Base-by-base conservation (phyloP, 2,888 invertebrate species). In the Tineola bisselliella region DNA sequence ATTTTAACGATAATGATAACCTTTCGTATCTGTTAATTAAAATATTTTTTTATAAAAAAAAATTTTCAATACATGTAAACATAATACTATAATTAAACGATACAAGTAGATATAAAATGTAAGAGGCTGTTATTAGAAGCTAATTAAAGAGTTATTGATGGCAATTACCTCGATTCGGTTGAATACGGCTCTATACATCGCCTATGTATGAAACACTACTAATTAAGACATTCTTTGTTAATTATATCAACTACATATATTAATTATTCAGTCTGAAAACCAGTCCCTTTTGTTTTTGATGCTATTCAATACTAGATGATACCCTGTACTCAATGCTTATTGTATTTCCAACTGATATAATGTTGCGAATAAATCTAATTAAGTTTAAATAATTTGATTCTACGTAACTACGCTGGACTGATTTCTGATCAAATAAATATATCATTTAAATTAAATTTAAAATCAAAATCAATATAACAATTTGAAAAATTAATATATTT, bases 121-220 rank as follows among this genome's bases (percentile, higher is more conserved):
- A 38, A 3, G 38, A 38, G 38, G 38, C 38, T 81, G 81, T 83
- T 83, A 86, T 84, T 83, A 86, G 81, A 79, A 81, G 81, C 83
- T 84, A 84, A 86, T 86, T 84, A 84, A 84, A 84, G 84, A 86
- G 81, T 84, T 84, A 84, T 83, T 81, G 83, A 70, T 70, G 66
- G 79, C 81, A 84, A 84, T 84, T 84, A 84, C 75, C 77, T 78
- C 79, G 83, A 80, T 82, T 81, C 80, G 79, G 82, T 79, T 58
- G 58, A 58, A 31, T 58, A 58, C 33, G 58, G 11, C 15, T 8
- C 25, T 10, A n/a, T 18, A 25, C 48, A 38, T 12, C 58, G 58
- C 12, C 6, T 58, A 30, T 54, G 58, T 58, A 17, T 31, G 33
- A 58, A 33, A 58, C 33, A 33, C 58, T 33, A 79, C 81, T 84